phyloP scores from a whole-genome alignment of 2,797 vertebrate genomes.

The Urophycis tenuis region DNA sequence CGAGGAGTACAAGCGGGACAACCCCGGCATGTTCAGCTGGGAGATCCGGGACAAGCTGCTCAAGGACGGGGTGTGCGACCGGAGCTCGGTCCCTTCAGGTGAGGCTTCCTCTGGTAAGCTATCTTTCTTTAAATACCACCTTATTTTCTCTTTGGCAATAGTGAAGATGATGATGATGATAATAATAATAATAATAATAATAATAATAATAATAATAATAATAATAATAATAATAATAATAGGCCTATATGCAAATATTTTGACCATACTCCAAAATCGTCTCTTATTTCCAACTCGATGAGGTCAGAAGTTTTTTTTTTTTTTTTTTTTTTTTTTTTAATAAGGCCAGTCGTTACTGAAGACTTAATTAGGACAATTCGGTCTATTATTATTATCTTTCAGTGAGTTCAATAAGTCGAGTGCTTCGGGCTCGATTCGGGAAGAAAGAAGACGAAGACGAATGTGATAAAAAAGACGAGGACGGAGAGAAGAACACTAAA shows the following conservation, averaged over 20 bases:
- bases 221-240: not conserved
- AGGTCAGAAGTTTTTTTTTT: not conserved
- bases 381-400: constrained; percentile 23
- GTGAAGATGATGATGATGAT: not conserved
- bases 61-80: constrained; percentile 91
- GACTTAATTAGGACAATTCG: constrained; percentile 6
- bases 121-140: constrained; percentile 20
- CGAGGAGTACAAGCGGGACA: constrained; percentile 93
- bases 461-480: constrained; percentile 88
- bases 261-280: not conserved
- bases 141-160: not conserved
- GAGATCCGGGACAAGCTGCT: constrained; percentile 92
- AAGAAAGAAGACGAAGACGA: constrained; percentile 92
- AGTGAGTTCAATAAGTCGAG: constrained; percentile 98
- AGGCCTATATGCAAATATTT: not conserved
- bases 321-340: not conserved
- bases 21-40: constrained; percentile 95
- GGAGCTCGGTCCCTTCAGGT: constrained; percentile 96
- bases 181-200: not conserved
- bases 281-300: not conserved
- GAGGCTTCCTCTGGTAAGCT: constrained; percentile 77
- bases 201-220: not conserved
- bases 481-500: constrained; percentile 88
- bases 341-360: not conserved
- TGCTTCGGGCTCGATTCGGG: constrained; percentile 92